Evolutionary conservation across 1,140 invertebrate species (phyloP).

Genomic region (Brachionus rubens): DNA sequence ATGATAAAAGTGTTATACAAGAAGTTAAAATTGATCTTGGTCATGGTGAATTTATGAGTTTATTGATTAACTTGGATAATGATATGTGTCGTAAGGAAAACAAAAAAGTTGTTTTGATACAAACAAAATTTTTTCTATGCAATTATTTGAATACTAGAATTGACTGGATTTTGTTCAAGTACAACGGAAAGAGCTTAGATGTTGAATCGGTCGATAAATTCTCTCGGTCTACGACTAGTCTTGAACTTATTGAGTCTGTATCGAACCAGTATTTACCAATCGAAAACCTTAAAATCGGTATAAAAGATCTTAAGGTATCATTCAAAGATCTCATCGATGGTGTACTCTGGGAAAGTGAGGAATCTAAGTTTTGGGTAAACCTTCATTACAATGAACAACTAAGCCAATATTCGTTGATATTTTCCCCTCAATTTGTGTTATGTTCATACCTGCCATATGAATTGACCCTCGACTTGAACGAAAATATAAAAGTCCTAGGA

Average conservation of each 20-base stretch:
- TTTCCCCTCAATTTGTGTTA: constrained; percentile 1
- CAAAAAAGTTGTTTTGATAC: constrained; percentile 16
- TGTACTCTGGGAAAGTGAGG: constrained; percentile 5
- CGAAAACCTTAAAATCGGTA: not conserved
- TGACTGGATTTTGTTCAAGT: not conserved
- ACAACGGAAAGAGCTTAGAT: not conserved
- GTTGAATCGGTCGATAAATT: not conserved
- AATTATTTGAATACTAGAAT: constrained; percentile 19
- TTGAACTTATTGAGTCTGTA: not conserved
- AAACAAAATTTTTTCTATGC: constrained; percentile 39
- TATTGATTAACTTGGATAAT: constrained; percentile 3
- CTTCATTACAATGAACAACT: not conserved
- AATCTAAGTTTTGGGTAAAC: not conserved
- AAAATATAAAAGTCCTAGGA: not conserved
- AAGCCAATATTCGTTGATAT: not conserved
- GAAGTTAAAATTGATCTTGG: constrained; percentile 15
- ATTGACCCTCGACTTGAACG: not conserved
- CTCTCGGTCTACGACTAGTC: not conserved
- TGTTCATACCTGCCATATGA: constrained; percentile 43
- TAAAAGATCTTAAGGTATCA: not conserved
- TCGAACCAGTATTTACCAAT: not conserved
- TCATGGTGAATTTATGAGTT: not conserved
- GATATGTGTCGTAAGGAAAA: not conserved
- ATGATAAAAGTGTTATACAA: constrained; percentile 16
- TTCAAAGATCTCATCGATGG: not conserved